Percentiles rank a stretch among this genome's conserved stretches.
Evolutionary conservation across 2,888 invertebrate genomes (phyloP).

Genomic region (Apodemia mormo): DNA sequence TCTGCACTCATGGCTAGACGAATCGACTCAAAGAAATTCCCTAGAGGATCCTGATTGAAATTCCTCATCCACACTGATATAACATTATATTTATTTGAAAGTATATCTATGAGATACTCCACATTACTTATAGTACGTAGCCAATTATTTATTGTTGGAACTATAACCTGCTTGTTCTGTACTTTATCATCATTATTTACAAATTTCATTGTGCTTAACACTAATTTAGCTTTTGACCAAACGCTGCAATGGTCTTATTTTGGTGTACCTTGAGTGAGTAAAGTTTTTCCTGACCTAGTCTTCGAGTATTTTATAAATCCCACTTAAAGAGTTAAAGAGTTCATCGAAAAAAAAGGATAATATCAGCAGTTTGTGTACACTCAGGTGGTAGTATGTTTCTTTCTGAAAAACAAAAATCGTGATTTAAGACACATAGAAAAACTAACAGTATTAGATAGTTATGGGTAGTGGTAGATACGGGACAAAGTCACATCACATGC

Average conservation of each 20-base stretch:
- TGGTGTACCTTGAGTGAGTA: conserved; percentile 33
- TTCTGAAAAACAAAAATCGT: conserved; percentile 32
- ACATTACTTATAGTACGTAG: conserved; percentile 21
- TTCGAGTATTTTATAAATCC: conserved; percentile 33
- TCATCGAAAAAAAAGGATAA: conserved; percentile 39
- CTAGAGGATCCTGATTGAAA: conserved; percentile 21
- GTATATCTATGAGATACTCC: conserved; percentile 7
- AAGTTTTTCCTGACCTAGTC: conserved; percentile 32
- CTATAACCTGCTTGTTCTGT: conserved; percentile 10
- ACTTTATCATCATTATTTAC: conserved; percentile 1
- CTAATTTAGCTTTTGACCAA: conserved; percentile 18
- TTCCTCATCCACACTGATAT: conserved; percentile 15
- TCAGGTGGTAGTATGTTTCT: conserved; percentile 34
- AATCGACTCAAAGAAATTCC: conserved; percentile 21
- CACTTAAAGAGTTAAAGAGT: conserved; percentile 37
- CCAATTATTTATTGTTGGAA: conserved; percentile 24
- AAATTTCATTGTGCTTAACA: conserved; percentile 26
- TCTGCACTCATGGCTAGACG: conserved; percentile 8
- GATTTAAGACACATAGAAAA: background rate
- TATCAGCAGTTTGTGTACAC: conserved; percentile 37
- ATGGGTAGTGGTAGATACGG: too few species aligned
- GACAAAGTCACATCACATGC: too few species aligned
- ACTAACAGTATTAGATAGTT: too few species aligned
- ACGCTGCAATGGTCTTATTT: conserved; percentile 8
- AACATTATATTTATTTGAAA: conserved; percentile 14